Evolutionary conservation across 2,888 invertebrate species (phyloP).

Genomic region (Silvanus unidentatus): DNA sequence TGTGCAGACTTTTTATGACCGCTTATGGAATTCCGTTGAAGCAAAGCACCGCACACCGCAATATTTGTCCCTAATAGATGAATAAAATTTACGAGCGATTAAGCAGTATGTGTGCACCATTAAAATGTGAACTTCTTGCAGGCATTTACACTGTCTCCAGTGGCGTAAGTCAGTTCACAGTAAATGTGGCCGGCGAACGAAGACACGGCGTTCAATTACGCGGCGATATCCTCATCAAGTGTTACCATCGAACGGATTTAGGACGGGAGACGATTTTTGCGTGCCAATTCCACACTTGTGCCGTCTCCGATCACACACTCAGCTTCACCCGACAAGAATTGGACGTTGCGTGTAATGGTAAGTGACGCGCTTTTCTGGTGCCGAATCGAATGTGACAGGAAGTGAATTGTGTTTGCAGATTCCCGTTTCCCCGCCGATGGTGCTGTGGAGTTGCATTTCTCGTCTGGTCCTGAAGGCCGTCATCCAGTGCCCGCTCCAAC

Average conservation of each 20-base stretch:
- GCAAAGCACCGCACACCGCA: no score
- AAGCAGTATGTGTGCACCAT: no score
- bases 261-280: slow-evolving; percentile 72
- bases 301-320: slow-evolving; percentile 77
- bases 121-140: no score
- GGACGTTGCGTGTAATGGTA: slow-evolving; percentile 78
- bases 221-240: slow-evolving; percentile 87
- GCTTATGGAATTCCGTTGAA: no score
- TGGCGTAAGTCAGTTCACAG: slow-evolving; percentile 61
- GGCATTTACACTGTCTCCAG: slow-evolving; percentile 66
- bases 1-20: no score
- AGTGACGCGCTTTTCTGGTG: slow-evolving; percentile 22
- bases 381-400: not conserved
- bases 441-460: slow-evolving; percentile 78
- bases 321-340: slow-evolving; percentile 81
- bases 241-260: slow-evolving; percentile 63
- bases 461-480: slow-evolving; percentile 51
- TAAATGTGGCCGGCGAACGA: slow-evolving; percentile 62
- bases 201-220: slow-evolving; percentile 66
- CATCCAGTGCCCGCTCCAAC: slow-evolving; percentile 58
- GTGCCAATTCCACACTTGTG: slow-evolving; percentile 92
- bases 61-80: no score
- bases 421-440: slow-evolving; percentile 76
- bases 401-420: slow-evolving; percentile 51
- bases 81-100: no score